Base-by-base conservation (phyloP, 2,888 invertebrate species). In the Arge pagana region DNA sequence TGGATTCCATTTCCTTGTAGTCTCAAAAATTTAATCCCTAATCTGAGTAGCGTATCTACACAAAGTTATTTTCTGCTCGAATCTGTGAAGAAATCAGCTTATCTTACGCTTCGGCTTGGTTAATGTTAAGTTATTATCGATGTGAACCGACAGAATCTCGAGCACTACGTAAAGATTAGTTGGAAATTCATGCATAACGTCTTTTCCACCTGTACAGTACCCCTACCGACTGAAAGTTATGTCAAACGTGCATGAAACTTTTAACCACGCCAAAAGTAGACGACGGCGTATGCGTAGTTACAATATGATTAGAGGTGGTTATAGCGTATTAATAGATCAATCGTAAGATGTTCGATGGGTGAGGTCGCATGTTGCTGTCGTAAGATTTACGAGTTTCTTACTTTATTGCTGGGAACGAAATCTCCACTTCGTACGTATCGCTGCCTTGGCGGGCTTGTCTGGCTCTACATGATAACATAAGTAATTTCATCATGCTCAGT, bases 341-440 rank as follows among this genome's bases (percentile, higher is more conserved):
- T 40, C 18, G 19, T 15, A 30, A 19, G 21, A 42, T 13, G 18
- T 33, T 33, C 23, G 15, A 35, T 24, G 8, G 23, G 24, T 45
- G 45, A 45, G 16, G 19, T 45, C 13, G 45, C 11, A 45, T 45
- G 16, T 42, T 26, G 42, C 33, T 31, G 33, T 45, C 41, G 53
- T 35, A 48, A 55, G 51, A 40, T 45, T 37, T 36, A 36, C 24
- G 48, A 48, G 53, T 61, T 63, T 74, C 84, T 89, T 88, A 93
- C 93, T 90, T 93, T 82, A 90, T 84, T 72, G 93, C 88, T 75
- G 93, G 93, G 87, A 93, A 93, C 76, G 91, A 86, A 79, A 95
- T 90, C 82, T 92, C 90, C 78, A 94, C 85, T 81, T 84, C 88
- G 84, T 95, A 95, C 68, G 92, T 92, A 80, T 93, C 92, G 77